Base-by-base conservation (phyloP, 2,797 vertebrate species). In the Varecia variegata region DNA sequence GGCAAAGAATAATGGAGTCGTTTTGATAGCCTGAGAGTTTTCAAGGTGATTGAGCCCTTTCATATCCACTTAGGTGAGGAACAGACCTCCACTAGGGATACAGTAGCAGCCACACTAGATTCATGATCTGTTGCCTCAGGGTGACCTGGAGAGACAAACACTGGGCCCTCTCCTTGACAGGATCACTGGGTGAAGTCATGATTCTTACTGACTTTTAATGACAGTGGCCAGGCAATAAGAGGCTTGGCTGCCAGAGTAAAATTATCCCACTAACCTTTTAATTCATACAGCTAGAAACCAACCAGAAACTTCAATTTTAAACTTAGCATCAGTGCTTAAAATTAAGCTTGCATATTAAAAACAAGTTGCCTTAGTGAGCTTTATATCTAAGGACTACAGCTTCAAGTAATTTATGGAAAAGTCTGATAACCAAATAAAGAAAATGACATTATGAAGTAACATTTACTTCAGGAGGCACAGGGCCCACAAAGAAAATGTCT, bases 391-490 rank as follows among this genome's bases (percentile, higher is more conserved):
- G 30, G 27, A 77, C 25, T n/a, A 45, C 62, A 56, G 15, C 20
- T 50, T 92, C 50, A 84, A 67, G 88, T 73, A 88, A 35, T 82
- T 70, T 84, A 40, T 32, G 83, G 3, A 79, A 40, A 52, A 84
- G 17, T 54, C 43, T 77, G 45, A 68, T 65, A 23, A 71, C 38
- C 54, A 96, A 88, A 71, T 88, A 88, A 87, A 77, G 88, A 77
- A 82, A 88, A 56, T 71, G 32, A 50, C 70, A 56, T 87, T 80
- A 77, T 88, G 6, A 91, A 94, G 52, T 87, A 90, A 73, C 38
- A 73, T 93, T 96, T 96, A 81, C 91, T 93, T 86, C 60, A 76
- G 17, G 27, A 58, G 18, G 23, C 52, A 47, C 27, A 76, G 35
- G 52, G 18, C 54, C 58, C 50, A 81, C 35, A 35, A 86, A 87